These are phyloP conservation scores for Chloropsis cyanopogon DNA, from an alignment of 2,113 vertebrate genomes.

Conservation along the genomic window DNA sequence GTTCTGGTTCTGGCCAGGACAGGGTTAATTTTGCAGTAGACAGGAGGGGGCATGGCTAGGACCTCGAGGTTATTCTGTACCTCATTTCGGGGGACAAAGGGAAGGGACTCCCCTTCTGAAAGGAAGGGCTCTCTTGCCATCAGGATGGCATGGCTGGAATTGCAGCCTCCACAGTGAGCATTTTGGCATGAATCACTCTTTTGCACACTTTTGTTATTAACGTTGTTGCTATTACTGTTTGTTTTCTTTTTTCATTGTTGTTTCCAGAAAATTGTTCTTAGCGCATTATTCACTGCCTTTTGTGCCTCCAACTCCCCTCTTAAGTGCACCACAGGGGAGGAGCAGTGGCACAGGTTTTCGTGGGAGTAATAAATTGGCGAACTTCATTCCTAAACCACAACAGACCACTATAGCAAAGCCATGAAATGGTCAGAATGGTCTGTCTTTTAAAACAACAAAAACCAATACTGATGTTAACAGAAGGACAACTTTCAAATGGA, in stretches of 20 bases:
- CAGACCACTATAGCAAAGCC: background rate
- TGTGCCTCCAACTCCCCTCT: background rate
- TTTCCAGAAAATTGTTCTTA: background rate
- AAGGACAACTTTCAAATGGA: background rate
- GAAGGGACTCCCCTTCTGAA: background rate
- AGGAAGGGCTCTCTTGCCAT: background rate
- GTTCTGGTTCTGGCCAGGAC: background rate
- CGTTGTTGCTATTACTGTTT: background rate
- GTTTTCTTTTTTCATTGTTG: background rate
- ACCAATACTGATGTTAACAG: background rate
- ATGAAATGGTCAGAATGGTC: background rate
- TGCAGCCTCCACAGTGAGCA: background rate
- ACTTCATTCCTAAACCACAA: background rate
- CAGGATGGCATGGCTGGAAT: background rate
- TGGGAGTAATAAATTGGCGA: background rate
- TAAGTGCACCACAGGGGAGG: background rate
- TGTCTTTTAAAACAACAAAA: background rate
- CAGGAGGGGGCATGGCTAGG: background rate
- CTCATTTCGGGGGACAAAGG: rapidly evolving
- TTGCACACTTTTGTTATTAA: background rate
- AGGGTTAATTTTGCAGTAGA: background rate
- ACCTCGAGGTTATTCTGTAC: background rate
- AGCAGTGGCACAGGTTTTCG: background rate
- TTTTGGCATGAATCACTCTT: background rate
- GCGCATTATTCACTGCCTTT: background rate